These are phyloP conservation scores for Mesitornis unicolor DNA, from an alignment of 2,113 vertebrate genomes.

Conservation along the genomic window DNA sequence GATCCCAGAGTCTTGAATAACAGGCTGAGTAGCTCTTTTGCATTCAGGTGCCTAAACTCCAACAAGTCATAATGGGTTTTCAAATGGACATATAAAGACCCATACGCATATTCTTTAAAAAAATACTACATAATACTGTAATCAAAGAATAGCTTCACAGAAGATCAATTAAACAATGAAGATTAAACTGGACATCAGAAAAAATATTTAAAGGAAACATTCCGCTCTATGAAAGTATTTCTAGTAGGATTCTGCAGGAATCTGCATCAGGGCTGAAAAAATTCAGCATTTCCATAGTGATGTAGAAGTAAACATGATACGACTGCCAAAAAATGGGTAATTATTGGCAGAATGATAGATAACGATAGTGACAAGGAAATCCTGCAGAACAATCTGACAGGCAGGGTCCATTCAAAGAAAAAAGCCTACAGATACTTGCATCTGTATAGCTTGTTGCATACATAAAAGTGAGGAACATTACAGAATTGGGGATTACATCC, in stretches of 20 bases:
- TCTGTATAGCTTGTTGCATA: not conserved
- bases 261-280: not conserved
- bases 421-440: not conserved
- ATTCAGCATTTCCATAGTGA: slow-evolving; percentile 54
- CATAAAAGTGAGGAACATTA: not conserved
- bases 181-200: not conserved
- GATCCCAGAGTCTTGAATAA: not conserved
- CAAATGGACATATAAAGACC: not conserved
- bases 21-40: not conserved
- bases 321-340: slow-evolving; percentile 33
- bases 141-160: not conserved
- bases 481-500: not conserved
- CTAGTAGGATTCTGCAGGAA: not conserved
- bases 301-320: slow-evolving; percentile 38
- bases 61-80: not conserved
- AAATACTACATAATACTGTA: not conserved
- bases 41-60: not conserved
- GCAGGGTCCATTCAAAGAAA: not conserved
- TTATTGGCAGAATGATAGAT: slow-evolving; percentile 42
- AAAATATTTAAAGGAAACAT: not conserved
- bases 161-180: not conserved
- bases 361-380: slow-evolving; percentile 27
- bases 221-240: not conserved
- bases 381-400: slow-evolving; percentile 10
- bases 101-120: not conserved